Evolutionary conservation across 1,140 invertebrate species (phyloP).

Genomic region (Anoplolepis gracilipes): DNA sequence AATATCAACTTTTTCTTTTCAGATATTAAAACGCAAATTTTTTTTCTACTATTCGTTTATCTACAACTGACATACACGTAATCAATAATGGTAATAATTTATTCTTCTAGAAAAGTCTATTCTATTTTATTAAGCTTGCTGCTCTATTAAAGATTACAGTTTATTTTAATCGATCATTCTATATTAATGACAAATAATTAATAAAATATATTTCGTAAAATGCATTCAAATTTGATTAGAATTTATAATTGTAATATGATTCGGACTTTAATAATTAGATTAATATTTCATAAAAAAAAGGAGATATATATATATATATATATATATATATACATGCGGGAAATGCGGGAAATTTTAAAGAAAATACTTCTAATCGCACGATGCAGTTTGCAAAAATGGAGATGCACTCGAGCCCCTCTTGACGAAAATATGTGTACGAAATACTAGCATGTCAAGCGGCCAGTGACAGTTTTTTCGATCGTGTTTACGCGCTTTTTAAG

Average conservation of each 20-base stretch:
- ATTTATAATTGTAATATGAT: background rate
- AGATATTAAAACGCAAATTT: background rate
- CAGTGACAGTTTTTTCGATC: constrained; percentile 51
- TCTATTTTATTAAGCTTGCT: background rate
- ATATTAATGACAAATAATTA: background rate
- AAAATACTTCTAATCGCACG: constrained; percentile 29
- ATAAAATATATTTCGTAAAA: background rate
- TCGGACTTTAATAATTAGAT: background rate
- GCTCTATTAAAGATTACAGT: background rate
- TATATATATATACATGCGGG: background rate
- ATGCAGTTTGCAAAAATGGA: constrained; percentile 39
- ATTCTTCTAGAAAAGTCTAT: background rate
- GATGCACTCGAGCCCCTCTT: constrained; percentile 3
- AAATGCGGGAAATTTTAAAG: background rate
- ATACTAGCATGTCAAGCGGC: background rate
- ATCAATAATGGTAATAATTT: background rate
- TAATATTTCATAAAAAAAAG: no score
- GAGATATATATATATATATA: background rate
- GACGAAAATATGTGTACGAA: background rate
- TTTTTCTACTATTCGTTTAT: background rate
- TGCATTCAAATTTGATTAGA: background rate
- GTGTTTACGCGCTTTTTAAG: constrained; percentile 55
- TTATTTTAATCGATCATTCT: background rate
- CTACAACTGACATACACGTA: background rate
- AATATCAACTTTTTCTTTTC: background rate